These are phyloP conservation scores for Parnassius apollo DNA, from an alignment of 2,888 invertebrate species.

Conservation along the genomic window DNA sequence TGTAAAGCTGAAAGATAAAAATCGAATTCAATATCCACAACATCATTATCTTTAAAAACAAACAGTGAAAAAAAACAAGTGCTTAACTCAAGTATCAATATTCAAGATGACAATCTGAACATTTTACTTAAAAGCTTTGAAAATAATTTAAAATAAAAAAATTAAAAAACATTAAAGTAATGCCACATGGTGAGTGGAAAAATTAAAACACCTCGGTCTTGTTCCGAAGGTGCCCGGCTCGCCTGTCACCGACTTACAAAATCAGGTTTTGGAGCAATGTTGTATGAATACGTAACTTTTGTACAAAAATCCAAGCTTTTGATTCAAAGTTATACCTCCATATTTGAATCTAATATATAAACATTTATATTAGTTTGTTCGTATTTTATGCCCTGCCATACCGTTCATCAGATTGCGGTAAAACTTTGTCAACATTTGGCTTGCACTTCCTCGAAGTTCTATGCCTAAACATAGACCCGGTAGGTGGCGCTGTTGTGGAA, in stretches of 20 bases:
- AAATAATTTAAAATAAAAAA: constrained; percentile 10
- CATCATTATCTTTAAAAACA: constrained; percentile 14
- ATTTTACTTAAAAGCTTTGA: constrained; percentile 18
- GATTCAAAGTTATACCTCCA: too few species aligned
- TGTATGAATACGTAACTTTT: constrained; percentile 9
- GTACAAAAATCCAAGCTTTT: neutral
- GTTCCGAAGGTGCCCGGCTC: constrained; percentile 15
- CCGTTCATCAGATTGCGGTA: too few species aligned
- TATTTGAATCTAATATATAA: too few species aligned
- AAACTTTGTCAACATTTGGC: too few species aligned
- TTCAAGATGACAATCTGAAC: constrained; percentile 9
- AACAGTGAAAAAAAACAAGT: constrained; percentile 6
- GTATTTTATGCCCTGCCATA: too few species aligned
- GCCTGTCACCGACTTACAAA: constrained; percentile 14
- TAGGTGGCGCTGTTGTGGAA: too few species aligned
- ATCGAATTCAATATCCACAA: neutral
- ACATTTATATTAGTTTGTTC: too few species aligned
- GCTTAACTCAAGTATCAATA: constrained; percentile 1
- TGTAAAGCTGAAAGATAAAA: neutral
- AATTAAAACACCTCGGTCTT: constrained; percentile 20
- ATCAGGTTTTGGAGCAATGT: constrained; percentile 21
- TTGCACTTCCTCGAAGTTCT: too few species aligned
- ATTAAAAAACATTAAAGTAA: constrained; percentile 1
- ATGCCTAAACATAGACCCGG: too few species aligned
- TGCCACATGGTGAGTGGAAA: constrained; percentile 13